A percentile compares a stretch with the other conserved stretches of the same genome.
Conservation (phyloP, 2,113 vertebrate species). For the Tetraodon nigroviridis region DNA sequence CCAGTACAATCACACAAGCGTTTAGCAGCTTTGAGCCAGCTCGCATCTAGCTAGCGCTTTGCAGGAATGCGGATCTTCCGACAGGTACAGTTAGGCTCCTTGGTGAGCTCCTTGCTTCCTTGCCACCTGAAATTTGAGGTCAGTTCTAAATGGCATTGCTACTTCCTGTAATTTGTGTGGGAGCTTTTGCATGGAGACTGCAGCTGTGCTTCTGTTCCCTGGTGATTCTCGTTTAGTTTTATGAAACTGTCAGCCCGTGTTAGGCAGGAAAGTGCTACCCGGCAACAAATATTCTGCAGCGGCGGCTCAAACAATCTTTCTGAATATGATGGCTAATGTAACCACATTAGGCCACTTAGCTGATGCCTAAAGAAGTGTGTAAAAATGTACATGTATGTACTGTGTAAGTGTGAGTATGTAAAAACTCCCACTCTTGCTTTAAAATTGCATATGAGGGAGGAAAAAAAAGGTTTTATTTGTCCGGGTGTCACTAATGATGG, state of each 20-base stretch:
- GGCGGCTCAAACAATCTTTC: slow-evolving; percentile 38
- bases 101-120: slow-evolving; percentile 10
- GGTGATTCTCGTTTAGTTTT: slow-evolving; percentile 27
- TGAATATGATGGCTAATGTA: slow-evolving; percentile 32
- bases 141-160: slow-evolving; percentile 25
- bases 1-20: slow-evolving; percentile 17
- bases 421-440: slow-evolving; percentile 23
- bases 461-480: slow-evolving; percentile 61
- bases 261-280: slow-evolving; percentile 24
- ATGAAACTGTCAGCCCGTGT: slow-evolving; percentile 49
- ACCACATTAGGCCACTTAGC: slow-evolving; percentile 26
- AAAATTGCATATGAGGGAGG: slow-evolving; percentile 64
- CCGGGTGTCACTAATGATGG: slow-evolving; percentile 69
- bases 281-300: slow-evolving; percentile 37
- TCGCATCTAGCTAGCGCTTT: slow-evolving; percentile 8
- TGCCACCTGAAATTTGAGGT: slow-evolving; percentile 10
- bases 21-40: slow-evolving; percentile 5
- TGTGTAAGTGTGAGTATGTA: slow-evolving; percentile 5
- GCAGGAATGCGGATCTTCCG: slow-evolving; percentile 15
- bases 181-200: slow-evolving; percentile 12
- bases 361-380: slow-evolving; percentile 4
- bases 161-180: slow-evolving; percentile 24
- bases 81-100: slow-evolving; percentile 36
- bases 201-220: slow-evolving; percentile 34
- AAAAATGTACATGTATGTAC: not conserved